phyloP scores from a whole-genome alignment of 2,797 vertebrate genomes.

The Jordanella pulchra region DNA sequence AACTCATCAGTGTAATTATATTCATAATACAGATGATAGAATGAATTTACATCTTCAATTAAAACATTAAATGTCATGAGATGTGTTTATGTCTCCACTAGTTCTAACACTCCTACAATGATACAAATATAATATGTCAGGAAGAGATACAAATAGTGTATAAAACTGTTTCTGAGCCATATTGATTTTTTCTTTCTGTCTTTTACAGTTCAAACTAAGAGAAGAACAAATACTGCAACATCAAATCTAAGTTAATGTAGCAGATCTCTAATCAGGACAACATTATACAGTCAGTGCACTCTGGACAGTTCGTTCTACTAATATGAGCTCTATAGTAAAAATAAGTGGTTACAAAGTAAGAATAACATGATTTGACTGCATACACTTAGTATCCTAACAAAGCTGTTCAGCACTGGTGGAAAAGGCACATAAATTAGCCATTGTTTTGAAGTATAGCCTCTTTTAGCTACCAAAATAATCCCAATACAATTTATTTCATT shows the following conservation, averaged over 20 bases:
- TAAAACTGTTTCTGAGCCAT: constrained; percentile 6
- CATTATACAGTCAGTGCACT: background rate
- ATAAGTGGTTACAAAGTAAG: constrained; percentile 3
- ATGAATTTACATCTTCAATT: too few species aligned
- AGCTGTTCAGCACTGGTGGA: background rate
- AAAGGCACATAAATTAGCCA: constrained; percentile 6
- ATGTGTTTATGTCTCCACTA: constrained; percentile 4
- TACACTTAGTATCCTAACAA: background rate
- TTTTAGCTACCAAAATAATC: constrained; percentile 7
- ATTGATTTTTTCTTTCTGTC: constrained; percentile 28
- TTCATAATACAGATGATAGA: too few species aligned
- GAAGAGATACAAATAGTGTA: constrained; percentile 9
- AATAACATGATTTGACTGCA: background rate
- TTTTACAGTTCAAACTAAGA: constrained; percentile 3
- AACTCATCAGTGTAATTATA: too few species aligned
- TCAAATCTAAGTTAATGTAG: background rate
- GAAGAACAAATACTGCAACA: constrained; percentile 16
- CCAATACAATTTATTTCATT: constrained; percentile 15
- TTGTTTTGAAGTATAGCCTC: constrained; percentile 18
- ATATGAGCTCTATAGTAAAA: constrained; percentile 11
- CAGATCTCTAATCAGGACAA: background rate
- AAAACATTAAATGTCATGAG: too few species aligned
- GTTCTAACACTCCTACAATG: constrained; percentile 2
- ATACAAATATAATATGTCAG: constrained; percentile 1
- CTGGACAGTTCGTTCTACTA: background rate